Conservation (phyloP, 2,113 vertebrate species). For the Pelodiscus sinensis region DNA sequence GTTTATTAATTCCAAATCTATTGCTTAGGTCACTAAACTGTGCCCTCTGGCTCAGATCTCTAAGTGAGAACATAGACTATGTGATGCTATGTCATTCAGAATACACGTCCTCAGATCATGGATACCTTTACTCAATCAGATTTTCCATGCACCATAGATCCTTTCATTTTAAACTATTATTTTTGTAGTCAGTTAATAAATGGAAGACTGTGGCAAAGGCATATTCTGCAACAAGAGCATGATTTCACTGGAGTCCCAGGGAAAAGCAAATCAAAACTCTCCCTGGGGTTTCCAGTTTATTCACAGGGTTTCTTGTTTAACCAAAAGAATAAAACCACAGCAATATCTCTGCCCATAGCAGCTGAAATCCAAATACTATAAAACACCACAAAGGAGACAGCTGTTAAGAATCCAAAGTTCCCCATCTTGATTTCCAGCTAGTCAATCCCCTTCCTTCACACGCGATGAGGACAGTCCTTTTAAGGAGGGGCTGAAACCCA, state of each 20-base stretch:
- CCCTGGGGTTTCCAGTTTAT: neutral
- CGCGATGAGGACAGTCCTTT: neutral
- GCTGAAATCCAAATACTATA: neutral
- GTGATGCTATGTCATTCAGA: neutral
- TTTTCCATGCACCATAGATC: neutral
- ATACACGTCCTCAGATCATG: neutral
- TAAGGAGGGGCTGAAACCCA: neutral
- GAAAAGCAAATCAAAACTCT: neutral
- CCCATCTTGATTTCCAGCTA: too few species aligned
- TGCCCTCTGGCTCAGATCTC: neutral
- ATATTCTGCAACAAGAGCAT: neutral
- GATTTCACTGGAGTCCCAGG: neutral
- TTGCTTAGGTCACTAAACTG: neutral
- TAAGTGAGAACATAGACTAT: neutral
- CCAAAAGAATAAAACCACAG: neutral
- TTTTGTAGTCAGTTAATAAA: neutral
- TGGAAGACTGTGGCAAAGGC: neutral
- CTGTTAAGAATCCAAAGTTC: too few species aligned
- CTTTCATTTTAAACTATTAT: neutral
- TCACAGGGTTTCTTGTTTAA: neutral
- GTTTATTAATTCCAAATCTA: neutral
- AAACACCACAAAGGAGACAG: too few species aligned
- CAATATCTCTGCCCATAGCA: neutral
- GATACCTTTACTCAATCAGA: neutral
- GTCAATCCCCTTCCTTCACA: neutral